A percentile compares a stretch with the other conserved stretches of the same genome.
Conservation (phyloP, 2,888 invertebrate species). For the Chrysomela aeneicollis region DNA sequence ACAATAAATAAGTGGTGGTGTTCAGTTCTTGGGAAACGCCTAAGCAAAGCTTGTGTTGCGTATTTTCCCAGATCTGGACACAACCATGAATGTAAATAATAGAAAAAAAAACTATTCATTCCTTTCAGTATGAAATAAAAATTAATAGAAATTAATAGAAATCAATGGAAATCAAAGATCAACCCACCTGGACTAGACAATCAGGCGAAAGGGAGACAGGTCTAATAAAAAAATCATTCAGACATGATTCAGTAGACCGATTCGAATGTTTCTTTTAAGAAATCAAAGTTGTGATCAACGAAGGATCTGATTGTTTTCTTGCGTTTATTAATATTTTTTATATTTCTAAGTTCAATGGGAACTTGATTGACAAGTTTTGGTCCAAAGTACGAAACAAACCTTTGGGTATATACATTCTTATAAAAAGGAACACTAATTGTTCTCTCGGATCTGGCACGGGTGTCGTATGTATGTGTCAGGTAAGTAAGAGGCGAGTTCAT, state of each 20-base stretch:
- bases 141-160: too few species aligned
- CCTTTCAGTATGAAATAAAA: too few species aligned
- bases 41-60: too few species aligned
- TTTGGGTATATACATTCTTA: background rate
- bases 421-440: constrained; percentile 10
- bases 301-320: background rate
- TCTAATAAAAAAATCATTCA: background rate
- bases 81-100: too few species aligned
- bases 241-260: background rate
- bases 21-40: too few species aligned
- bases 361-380: background rate
- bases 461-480: background rate
- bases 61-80: too few species aligned
- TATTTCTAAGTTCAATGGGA: background rate
- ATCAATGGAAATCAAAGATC: too few species aligned
- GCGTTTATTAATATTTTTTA: background rate
- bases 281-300: background rate
- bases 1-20: too few species aligned
- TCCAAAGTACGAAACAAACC: background rate
- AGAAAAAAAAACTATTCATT: too few species aligned
- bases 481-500: background rate
- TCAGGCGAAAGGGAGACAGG: background rate
- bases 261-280: background rate
- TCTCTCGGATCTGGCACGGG: constrained; percentile 7
- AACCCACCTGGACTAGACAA: background rate